Conservation (phyloP, 2,113 vertebrate genomes). For the Callaeas wilsoni region DNA sequence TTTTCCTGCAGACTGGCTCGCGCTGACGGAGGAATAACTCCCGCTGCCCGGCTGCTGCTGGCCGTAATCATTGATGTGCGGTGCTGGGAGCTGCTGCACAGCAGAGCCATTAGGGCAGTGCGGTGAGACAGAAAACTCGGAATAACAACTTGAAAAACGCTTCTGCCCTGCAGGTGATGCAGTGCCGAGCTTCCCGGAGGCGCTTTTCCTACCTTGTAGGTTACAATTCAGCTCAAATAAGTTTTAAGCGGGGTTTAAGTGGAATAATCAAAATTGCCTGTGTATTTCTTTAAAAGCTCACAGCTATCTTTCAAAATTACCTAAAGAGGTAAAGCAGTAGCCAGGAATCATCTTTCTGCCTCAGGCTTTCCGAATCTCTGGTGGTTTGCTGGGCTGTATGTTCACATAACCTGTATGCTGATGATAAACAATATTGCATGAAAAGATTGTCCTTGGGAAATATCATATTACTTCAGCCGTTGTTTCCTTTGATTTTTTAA, state of each 20-base stretch:
- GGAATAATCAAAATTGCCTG: neutral
- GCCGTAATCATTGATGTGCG: fast-evolving
- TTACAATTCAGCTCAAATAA: neutral
- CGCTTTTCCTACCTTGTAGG: fast-evolving
- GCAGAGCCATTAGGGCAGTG: neutral
- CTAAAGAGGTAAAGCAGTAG: neutral
- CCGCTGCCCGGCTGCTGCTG: neutral
- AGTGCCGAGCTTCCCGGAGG: neutral
- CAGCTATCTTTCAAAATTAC: neutral
- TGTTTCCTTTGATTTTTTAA: neutral
- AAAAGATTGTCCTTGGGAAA: neutral
- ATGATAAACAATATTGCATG: neutral
- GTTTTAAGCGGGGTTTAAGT: neutral
- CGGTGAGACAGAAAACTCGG: neutral
- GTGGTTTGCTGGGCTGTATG: neutral
- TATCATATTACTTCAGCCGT: neutral
- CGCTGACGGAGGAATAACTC: neutral
- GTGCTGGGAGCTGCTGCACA: neutral
- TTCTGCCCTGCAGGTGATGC: neutral
- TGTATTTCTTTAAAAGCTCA: neutral
- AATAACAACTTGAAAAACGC: neutral
- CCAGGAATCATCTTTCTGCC: neutral
- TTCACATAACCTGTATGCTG: neutral
- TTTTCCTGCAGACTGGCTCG: neutral
- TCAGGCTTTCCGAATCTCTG: neutral